Evolutionary conservation across 2,797 vertebrate species (phyloP).

Genomic region (Scolopax bukidnonensis): DNA sequence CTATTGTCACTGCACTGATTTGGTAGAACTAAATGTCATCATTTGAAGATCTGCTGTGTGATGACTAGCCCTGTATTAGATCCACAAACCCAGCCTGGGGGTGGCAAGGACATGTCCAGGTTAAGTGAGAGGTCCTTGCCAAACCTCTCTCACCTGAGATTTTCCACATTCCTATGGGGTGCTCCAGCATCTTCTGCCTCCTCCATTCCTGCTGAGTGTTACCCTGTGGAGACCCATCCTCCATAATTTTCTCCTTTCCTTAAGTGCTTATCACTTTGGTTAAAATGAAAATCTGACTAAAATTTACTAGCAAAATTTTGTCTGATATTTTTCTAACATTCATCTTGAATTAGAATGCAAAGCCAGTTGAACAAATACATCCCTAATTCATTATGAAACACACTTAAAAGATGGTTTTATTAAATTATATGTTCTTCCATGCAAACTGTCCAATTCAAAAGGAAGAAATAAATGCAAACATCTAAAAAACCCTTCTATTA

Average conservation of each 20-base stretch:
- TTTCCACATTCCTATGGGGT: accelerated
- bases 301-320: not conserved
- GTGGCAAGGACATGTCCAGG: not conserved
- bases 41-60: not conserved
- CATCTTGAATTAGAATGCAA: not conserved
- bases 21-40: not conserved
- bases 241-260: accelerated
- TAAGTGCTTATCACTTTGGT: not conserved
- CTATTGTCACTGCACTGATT: not conserved
- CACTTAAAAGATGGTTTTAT: not conserved
- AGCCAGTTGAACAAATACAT: not conserved
- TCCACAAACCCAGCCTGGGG: not conserved
- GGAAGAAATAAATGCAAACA: slow-evolving; percentile 37
- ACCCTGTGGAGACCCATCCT: not conserved
- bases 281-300: not conserved
- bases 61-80: not conserved
- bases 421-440: slow-evolving; percentile 29
- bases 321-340: not conserved
- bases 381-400: not conserved
- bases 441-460: not conserved
- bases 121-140: not conserved
- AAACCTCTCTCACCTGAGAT: not conserved
- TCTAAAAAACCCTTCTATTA: not conserved
- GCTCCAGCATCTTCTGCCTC: not conserved
- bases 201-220: not conserved